A percentile compares a stretch with the other conserved stretches of the same genome.
These are phyloP conservation scores for Urechis unicinctus DNA, from an alignment of 2,888 invertebrate species.

Conservation along the genomic window DNA sequence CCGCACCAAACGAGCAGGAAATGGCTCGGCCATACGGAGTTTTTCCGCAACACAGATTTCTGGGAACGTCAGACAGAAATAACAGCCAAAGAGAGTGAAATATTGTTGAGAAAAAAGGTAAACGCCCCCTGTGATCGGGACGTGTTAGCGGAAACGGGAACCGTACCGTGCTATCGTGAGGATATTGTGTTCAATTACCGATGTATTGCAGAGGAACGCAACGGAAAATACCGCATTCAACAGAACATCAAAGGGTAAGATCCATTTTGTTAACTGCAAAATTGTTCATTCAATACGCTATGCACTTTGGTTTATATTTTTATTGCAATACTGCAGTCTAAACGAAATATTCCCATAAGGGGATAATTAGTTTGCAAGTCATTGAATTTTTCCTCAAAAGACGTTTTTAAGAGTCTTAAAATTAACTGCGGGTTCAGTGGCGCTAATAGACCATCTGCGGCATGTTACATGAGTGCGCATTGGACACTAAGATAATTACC, in stretches of 20 bases:
- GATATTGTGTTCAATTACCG: constrained; percentile 7
- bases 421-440: too few species aligned
- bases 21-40: constrained; percentile 18
- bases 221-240: constrained; percentile 11
- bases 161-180: constrained; percentile 10
- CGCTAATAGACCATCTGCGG: too few species aligned
- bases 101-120: constrained; percentile 7
- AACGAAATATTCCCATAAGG: too few species aligned
- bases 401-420: too few species aligned
- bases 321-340: too few species aligned
- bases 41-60: constrained; percentile 14
- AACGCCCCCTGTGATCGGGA: constrained; percentile 8
- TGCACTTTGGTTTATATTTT: too few species aligned
- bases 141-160: constrained; percentile 2
- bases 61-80: constrained; percentile 19
- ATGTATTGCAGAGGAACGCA: constrained; percentile 10
- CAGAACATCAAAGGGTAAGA: constrained; percentile 11
- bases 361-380: too few species aligned
- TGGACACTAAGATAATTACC: too few species aligned
- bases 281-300: too few species aligned
- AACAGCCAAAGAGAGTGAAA: constrained; percentile 11
- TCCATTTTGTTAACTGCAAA: too few species aligned
- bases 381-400: too few species aligned
- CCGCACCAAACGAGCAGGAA: constrained; percentile 10
- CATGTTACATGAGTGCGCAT: too few species aligned